Evolutionary conservation across 1,140 invertebrate genomes (phyloP).

Genomic region (Panulirus ornatus): DNA sequence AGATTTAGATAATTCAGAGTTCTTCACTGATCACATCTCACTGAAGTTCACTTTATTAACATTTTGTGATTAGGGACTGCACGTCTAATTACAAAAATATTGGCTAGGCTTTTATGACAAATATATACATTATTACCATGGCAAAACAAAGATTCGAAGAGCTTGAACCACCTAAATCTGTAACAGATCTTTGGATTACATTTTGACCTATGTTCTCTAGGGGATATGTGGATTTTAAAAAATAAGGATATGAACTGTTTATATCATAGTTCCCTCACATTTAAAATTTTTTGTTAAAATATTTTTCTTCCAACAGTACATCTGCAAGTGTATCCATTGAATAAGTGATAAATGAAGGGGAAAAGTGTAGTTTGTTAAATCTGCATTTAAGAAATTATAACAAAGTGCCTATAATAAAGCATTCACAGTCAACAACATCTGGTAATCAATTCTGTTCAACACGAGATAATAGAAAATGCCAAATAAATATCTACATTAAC

Average conservation of each 20-base stretch:
- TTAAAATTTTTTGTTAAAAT: not conserved
- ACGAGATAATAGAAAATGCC: slow-evolving; percentile 27
- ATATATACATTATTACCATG: slow-evolving; percentile 31
- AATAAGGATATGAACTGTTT: slow-evolving; percentile 9
- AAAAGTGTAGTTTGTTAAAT: slow-evolving; percentile 29
- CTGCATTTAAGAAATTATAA: slow-evolving; percentile 17
- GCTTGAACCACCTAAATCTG: slow-evolving; percentile 30
- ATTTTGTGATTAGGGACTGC: slow-evolving; percentile 6
- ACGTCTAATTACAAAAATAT: slow-evolving; percentile 46
- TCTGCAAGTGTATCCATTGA: slow-evolving; percentile 15
- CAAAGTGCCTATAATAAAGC: slow-evolving; percentile 45
- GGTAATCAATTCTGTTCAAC: slow-evolving; percentile 29
- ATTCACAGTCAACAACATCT: slow-evolving; percentile 48
- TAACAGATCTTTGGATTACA: not conserved
- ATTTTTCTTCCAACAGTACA: not conserved
- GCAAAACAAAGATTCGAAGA: slow-evolving; percentile 14
- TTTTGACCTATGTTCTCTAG: not conserved
- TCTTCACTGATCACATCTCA: slow-evolving; percentile 25
- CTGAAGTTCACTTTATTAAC: not conserved
- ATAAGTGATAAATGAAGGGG: slow-evolving; percentile 11
- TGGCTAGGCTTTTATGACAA: slow-evolving; percentile 33
- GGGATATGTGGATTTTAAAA: not conserved
- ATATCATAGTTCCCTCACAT: slow-evolving; percentile 4
- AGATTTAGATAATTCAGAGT: slow-evolving; percentile 6
- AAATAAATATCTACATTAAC: slow-evolving; percentile 39